Conservation (phyloP, 2,113 vertebrate genomes). For the Cyrtonyx montezumae region DNA sequence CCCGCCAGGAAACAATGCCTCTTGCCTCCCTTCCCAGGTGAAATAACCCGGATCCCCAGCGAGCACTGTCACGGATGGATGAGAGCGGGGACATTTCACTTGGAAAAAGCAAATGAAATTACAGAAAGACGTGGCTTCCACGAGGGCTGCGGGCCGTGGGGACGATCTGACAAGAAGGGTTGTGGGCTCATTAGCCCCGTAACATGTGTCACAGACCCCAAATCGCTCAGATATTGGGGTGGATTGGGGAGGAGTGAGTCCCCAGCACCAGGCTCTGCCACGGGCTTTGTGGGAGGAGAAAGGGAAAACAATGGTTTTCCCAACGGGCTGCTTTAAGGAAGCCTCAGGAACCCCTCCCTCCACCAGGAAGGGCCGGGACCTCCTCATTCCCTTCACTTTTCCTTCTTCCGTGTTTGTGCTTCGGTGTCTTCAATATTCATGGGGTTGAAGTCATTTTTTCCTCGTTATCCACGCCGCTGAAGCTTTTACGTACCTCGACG, state of each 20-base stretch:
- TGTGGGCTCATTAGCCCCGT: not conserved
- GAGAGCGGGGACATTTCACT: not conserved
- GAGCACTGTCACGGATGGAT: fast-evolving
- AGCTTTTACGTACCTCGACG: not conserved
- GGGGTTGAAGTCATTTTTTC: not conserved
- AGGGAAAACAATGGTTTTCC: not conserved
- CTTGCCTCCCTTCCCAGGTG: not conserved
- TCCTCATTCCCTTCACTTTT: not conserved
- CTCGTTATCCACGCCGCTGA: fast-evolving
- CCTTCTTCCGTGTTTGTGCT: not conserved
- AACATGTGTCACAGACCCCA: not conserved
- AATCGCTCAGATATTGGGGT: fast-evolving
- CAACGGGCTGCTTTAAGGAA: not conserved
- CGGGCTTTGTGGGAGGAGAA: not conserved
- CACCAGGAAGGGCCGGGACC: not conserved
- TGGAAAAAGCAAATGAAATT: not conserved
- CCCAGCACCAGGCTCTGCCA: too few relatives aligned
- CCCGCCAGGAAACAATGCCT: not conserved
- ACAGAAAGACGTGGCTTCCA: not conserved
- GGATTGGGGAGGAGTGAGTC: fast-evolving
- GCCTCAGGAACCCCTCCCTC: not conserved
- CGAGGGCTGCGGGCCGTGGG: fast-evolving
- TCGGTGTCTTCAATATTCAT: not conserved
- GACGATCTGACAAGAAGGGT: fast-evolving
- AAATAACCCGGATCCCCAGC: not conserved